Base-by-base conservation (phyloP, 2,797 vertebrate genomes). In the Toxotes lorentzi region DNA sequence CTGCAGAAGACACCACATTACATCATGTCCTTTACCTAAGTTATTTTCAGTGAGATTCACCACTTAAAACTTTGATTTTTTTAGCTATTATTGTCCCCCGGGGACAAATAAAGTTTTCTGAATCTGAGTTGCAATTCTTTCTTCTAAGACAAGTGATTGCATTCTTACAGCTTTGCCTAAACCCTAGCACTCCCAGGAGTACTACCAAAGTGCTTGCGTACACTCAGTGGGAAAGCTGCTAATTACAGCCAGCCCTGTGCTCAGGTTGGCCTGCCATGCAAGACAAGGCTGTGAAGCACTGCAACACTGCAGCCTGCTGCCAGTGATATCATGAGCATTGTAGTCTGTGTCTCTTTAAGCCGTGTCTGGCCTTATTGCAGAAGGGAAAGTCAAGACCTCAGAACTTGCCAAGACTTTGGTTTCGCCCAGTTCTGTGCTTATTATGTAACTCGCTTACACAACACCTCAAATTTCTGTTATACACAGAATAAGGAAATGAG, bases 361-460 rank as follows among this genome's bases (percentile, higher is more conserved):
- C 17, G 45, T 23, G 14, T 27, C 65, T 80, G 77, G 57, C 63
- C 64, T 76, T 50, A 14, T 64, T 86, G 64, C 35, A 72, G 65
- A 71, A 48, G 54, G 56, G 30, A 78, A 59, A 70, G 43, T n/a
- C 60, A 71, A 72, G 59, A 82, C 77, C 63, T 65, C 67, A 34
- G 60, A 87, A 78, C 57, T 62, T 63, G 69, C 60, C 79, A 82
- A 73, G 79, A 79, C 65, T 81, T 88, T 65, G 70, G 61, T 84
- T 84, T 87, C 60, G 58, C 78, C 63, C 60, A 62, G 51, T 85
- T 87, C 75, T 81, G 64, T 64, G 58, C 27, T 69, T 77, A 76
- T 94, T 93, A 84, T 79, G 85, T 77, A 93, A 93, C 69, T 5
- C 4, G 21, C 58, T 95, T 92, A 78, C 17, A 83, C 90, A 94